Evolutionary conservation across 2,888 invertebrate species (phyloP), one percentile per base, ranked within the genome.

Genomic region (Caenorhabditis auriculariae): DNA sequence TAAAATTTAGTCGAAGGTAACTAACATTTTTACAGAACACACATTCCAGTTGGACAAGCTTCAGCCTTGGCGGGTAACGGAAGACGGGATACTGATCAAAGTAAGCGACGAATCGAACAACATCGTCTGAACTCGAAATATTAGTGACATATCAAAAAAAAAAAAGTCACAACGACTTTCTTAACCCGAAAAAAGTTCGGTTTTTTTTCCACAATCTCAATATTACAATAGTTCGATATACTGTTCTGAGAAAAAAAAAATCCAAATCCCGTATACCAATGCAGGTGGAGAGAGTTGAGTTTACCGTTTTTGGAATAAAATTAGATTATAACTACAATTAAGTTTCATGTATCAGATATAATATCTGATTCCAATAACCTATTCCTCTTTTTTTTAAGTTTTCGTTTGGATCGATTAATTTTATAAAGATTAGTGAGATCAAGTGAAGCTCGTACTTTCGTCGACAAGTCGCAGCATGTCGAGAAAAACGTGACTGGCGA

Each of bases 61-160:
- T 67, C 53, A 77, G 54, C 27, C 56, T 50, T 3, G 78, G 72
- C 9, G 80, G 76, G 51, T 75, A 75, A n/a, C 69, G 64, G 50
- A 78, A 76, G 15, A 77, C 55, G 5, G 76, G 77, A 46, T 78
- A 78, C 19, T 72, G 61, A 38, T 77, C 77, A 52, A 77, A 78
- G 49, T 53, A 73, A 19, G 70, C 77, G 12, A 77, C 63, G 39
- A 77, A 77, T 21, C 64, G 58, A 19, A 77, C 67, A 17, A 78
- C 75, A 49, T 78, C 78, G 9, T 75, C 70, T 69, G 28, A n/a
- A n/a, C n/a, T n/a, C n/a, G n/a, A n/a, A n/a, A n/a, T n/a, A n/a
- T n/a, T n/a, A 63, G 58, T 7, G 29, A 32, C 35, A 12, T 32
- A 12, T 32, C n/a, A n/a, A 32, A n/a, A 12, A 17, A 9, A 17